Percentiles rank a stretch among this genome's conserved stretches.
phyloP scores from a whole-genome alignment of 2,113 vertebrate species.

The Etia nguti region DNA sequence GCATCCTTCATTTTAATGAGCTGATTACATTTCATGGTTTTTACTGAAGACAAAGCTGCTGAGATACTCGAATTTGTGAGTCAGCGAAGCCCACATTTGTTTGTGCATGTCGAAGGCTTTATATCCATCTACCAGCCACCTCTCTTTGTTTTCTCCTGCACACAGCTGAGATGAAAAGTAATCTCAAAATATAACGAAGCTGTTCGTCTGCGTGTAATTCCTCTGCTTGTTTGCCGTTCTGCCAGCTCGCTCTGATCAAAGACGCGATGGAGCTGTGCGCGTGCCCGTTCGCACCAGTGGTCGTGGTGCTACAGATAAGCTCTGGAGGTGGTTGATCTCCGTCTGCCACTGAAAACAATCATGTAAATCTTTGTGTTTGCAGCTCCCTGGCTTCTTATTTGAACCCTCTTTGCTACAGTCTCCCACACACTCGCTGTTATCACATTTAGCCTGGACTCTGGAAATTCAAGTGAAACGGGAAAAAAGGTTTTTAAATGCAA shows the following conservation, averaged over 20 bases:
- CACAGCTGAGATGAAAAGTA: neutral
- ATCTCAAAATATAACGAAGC: neutral
- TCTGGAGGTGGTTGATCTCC: constrained; percentile 15
- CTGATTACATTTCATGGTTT: neutral
- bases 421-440: constrained; percentile 2
- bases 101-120: neutral
- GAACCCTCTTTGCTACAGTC: neutral
- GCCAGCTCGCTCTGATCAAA: neutral
- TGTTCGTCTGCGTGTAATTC: neutral
- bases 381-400: neutral
- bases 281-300: neutral
- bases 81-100: neutral
- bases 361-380: neutral
- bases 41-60: neutral
- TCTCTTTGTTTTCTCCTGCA: neutral
- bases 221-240: neutral
- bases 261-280: neutral
- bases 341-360: neutral
- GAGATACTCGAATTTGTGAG: neutral
- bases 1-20: neutral
- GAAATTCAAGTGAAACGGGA: neutral
- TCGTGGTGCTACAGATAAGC: neutral
- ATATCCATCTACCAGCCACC: neutral
- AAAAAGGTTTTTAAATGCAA: neutral
- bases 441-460: neutral